Conservation (phyloP, 1,140 invertebrate genomes). For the Heliconius melpomene region DNA sequence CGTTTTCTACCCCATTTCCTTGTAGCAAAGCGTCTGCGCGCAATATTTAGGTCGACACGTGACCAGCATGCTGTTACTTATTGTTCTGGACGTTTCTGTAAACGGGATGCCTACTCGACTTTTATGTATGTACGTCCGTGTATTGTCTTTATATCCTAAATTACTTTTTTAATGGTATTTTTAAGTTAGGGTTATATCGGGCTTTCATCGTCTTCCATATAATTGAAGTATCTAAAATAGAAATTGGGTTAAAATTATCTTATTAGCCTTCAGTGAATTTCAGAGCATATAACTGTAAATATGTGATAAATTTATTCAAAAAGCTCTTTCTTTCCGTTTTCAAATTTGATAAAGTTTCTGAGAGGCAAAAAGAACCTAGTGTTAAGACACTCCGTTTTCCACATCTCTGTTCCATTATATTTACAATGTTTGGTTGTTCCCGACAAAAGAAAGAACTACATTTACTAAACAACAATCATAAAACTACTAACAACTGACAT, state of each 20-base stretch:
- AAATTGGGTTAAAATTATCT: too few relatives aligned
- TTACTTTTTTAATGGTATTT: not conserved
- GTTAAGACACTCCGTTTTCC: too few relatives aligned
- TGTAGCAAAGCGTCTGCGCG: constrained; percentile 43
- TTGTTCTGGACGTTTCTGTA: not conserved
- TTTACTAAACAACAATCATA: not conserved
- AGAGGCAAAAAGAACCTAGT: too few relatives aligned
- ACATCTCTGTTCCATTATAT: too few relatives aligned
- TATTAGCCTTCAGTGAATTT: too few relatives aligned
- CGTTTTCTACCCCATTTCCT: constrained; percentile 28
- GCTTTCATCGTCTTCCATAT: too few relatives aligned
- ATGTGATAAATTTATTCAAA: too few relatives aligned
- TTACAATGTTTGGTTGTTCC: not conserved
- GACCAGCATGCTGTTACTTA: constrained; percentile 39
- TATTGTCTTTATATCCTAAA: not conserved
- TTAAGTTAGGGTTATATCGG: not conserved
- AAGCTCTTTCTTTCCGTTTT: too few relatives aligned
- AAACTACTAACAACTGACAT: constrained; percentile 3
- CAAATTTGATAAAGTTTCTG: too few relatives aligned
- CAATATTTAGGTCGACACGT: constrained; percentile 55
- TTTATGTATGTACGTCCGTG: not conserved
- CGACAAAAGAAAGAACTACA: not conserved
- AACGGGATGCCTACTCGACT: not conserved
- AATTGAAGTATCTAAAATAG: too few relatives aligned
- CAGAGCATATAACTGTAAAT: too few relatives aligned